Evolutionary conservation across 2,888 invertebrate species (phyloP), one percentile per base, ranked within the genome.

Genomic region (Tiliacea citrago): DNA sequence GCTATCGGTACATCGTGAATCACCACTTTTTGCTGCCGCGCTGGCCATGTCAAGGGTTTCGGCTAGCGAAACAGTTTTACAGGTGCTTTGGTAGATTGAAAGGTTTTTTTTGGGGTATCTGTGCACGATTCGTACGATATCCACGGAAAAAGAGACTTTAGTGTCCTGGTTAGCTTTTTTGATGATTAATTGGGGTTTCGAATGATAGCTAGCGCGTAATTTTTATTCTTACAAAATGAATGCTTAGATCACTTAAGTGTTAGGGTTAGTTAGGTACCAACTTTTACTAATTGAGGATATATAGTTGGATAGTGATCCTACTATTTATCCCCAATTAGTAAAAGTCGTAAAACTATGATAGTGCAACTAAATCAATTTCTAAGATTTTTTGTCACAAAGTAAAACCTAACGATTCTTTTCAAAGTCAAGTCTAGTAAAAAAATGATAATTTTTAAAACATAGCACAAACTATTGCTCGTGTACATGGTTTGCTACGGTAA

Each of bases 41-140:
- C 45, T 21, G 29, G n/a, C n/a, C 24, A 57, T 49, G 57, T 77
- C 35, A 49, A 65, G 65, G 49, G 63, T 8, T 47, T 51, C 13
- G 35, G 49, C 60, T 57, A 75, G 29, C 78, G 51, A 70, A 67
- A 70, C 60, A 49, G 53, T 75, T 75, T 58, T 53, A 47, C 29
- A 29, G 12, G 35, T 29, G 10, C 8, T 55, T 49, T 63, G 18
- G 35, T 29, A 35, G 5, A 62, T 42, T 47, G 47, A 60, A 39
- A 21, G 29, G 39, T 29, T 65, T 65, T 76, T 51, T 55, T 39
- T 5, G 5, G 5, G 45, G 18, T 49, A 35, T 29, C 3, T 21
- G 24, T 53, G 24, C n/a, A 42, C 12, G 6, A 45, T 67, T 66
- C 10, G n/a, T 21, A 4, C 10, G 42, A 16, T 49, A 42, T 49